These are phyloP conservation scores for Malthinus flaveolus DNA, from an alignment of 2,888 invertebrate genomes.

Conservation along the genomic window DNA sequence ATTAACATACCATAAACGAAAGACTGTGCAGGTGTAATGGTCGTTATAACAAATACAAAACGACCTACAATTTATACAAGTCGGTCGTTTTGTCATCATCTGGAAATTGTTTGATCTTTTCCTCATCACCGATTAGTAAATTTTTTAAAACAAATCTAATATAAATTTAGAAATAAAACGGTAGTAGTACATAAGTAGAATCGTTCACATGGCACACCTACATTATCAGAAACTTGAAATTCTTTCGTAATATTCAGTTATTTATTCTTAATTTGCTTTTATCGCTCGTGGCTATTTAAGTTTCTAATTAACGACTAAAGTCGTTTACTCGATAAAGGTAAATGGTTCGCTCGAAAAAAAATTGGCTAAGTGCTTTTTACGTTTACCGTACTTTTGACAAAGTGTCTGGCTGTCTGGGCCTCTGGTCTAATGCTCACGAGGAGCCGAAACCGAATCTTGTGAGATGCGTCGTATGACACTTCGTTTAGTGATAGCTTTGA, in stretches of 20 bases:
- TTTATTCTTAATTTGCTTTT: not conserved
- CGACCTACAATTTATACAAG: slow-evolving; percentile 18
- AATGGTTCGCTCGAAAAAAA: no score
- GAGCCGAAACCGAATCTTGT: no score
- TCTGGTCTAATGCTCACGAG: no score
- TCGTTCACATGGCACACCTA: slow-evolving; percentile 5
- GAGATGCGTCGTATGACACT: no score
- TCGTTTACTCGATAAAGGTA: no score
- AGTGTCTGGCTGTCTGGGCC: no score
- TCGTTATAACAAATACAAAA: slow-evolving; percentile 11
- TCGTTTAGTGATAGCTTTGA: no score
- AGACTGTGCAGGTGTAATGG: slow-evolving; percentile 28
- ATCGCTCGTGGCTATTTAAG: not conserved
- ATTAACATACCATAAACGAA: not conserved
- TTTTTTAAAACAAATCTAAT: not conserved
- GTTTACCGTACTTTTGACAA: no score
- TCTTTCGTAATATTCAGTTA: slow-evolving; percentile 2
- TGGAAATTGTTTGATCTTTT: not conserved
- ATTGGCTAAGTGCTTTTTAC: no score
- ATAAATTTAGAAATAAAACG: not conserved
- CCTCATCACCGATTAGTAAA: not conserved
- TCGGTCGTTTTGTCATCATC: slow-evolving; percentile 3
- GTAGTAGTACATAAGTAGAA: not conserved
- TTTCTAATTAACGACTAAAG: no score
- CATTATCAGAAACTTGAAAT: slow-evolving; percentile 4